Evolutionary conservation across 2,888 invertebrate genomes (phyloP).

Genomic region (Eledone cirrhosa): DNA sequence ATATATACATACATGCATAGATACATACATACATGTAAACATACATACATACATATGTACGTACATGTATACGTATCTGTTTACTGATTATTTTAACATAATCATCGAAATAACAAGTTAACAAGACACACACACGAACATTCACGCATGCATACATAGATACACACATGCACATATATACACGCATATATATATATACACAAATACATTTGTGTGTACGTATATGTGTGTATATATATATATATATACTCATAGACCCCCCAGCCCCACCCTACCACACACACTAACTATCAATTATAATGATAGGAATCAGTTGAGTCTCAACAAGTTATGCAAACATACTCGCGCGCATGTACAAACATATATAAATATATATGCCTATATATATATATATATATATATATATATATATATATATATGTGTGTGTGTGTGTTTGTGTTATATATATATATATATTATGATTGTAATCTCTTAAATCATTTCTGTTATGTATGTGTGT

Average conservation of each 20-base stretch:
- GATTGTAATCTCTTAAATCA: no score
- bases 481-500: no score
- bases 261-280: neutral
- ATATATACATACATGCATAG: no score
- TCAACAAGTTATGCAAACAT: neutral
- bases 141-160: neutral
- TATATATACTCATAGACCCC: neutral
- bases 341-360: neutral
- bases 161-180: neutral
- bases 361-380: neutral
- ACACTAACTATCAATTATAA: neutral
- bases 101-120: neutral
- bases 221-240: neutral
- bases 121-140: neutral
- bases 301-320: neutral
- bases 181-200: neutral
- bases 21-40: no score
- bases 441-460: neutral
- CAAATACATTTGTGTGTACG: neutral
- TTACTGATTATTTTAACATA: neutral
- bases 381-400: neutral
- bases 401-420: neutral
- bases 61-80: neutral
- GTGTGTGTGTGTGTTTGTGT: slow-evolving; percentile 10
- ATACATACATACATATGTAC: no score